Conservation (phyloP, 1,140 invertebrate genomes). For the Akabosia matsudoensis region DNA sequence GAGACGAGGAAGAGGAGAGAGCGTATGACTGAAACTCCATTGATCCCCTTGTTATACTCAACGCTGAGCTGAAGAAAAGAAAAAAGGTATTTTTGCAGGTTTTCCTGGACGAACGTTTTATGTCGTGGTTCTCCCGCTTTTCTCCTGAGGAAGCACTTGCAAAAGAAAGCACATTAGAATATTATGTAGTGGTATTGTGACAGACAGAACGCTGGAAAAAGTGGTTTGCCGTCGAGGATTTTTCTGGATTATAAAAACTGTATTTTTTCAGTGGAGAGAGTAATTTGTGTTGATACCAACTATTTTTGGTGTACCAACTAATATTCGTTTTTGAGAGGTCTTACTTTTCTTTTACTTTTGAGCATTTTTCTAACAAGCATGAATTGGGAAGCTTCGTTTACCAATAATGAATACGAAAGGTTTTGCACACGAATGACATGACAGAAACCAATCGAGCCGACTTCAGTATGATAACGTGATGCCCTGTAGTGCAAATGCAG, state of each 20-base stretch:
- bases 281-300: too few relatives aligned
- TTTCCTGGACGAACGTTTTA: neutral
- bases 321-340: neutral
- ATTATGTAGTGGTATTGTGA: neutral
- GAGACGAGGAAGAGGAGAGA: too few relatives aligned
- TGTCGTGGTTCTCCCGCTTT: neutral
- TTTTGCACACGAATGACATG: too few relatives aligned
- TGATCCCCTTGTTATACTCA: slow-evolving; percentile 22
- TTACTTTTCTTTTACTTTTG: neutral
- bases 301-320: too few relatives aligned
- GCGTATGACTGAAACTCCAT: slow-evolving; percentile 12
- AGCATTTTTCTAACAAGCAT: neutral
- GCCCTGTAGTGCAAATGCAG: too few relatives aligned
- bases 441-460: too few relatives aligned
- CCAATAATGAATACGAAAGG: too few relatives aligned
- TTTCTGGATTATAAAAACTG: neutral
- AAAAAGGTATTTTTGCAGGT: neutral
- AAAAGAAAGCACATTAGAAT: neutral
- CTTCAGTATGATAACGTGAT: too few relatives aligned
- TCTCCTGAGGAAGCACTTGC: too few relatives aligned
- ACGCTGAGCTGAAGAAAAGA: neutral
- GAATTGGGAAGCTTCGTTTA: too few relatives aligned
- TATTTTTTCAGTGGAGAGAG: neutral
- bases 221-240: neutral
- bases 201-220: too few relatives aligned